A percentile compares a stretch with the other conserved stretches of the same genome.
Conservation (phyloP, 2,888 invertebrate species). For the Cephus sareptanus region DNA sequence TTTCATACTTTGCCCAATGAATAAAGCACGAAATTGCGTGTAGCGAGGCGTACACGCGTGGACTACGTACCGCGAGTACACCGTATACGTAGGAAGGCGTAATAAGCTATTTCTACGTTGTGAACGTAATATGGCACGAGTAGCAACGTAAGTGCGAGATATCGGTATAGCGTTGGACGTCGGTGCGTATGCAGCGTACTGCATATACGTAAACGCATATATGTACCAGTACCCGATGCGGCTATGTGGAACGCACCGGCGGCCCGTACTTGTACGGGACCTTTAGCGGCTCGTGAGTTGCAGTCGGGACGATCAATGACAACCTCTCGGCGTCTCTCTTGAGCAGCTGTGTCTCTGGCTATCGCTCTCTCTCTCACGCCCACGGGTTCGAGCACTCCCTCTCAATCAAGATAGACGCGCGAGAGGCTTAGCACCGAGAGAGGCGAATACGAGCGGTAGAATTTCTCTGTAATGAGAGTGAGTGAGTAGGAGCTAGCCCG, state of each 20-base stretch:
- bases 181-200: neutral
- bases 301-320: slow-evolving; percentile 64
- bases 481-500: slow-evolving; percentile 30
- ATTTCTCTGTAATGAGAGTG: slow-evolving; percentile 46
- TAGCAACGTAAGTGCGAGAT: neutral
- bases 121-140: neutral
- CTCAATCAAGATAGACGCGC: slow-evolving; percentile 64
- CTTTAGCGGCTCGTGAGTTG: slow-evolving; percentile 62
- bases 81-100: slow-evolving; percentile 1
- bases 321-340: slow-evolving; percentile 45
- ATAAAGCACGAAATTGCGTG: neutral
- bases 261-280: slow-evolving; percentile 61
- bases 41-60: neutral
- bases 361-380: slow-evolving; percentile 31
- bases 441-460: slow-evolving; percentile 26
- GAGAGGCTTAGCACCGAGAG: slow-evolving; percentile 57
- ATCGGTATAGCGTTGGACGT: neutral
- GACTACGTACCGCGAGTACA: slow-evolving; percentile 6
- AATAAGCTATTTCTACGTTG: neutral
- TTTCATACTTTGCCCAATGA: neutral
- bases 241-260: slow-evolving; percentile 2
- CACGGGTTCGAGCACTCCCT: slow-evolving; percentile 45
- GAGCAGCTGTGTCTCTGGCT: slow-evolving; percentile 37
- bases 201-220: neutral
- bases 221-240: neutral